Base-by-base conservation (phyloP, 2,888 invertebrate genomes). In the Cryptocephalus primarius region DNA sequence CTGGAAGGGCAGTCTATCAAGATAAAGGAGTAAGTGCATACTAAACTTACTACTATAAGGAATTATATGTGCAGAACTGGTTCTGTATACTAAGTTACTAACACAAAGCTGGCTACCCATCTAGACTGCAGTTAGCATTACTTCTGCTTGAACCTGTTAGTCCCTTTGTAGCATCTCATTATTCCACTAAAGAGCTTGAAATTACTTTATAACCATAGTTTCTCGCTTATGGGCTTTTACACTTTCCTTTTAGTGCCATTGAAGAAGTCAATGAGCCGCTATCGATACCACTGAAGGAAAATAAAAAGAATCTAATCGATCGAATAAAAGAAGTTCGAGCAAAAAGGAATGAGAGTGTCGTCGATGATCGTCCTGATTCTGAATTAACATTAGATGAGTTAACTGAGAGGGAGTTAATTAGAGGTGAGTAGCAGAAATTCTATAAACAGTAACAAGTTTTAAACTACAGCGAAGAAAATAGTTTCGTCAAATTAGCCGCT, bases 1-100 rank as follows among this genome's bases (percentile, higher is more conserved):
- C 70, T 88, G 3, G 88, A 88, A 69, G 83, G 80, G 14, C 80
- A 85, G 60, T 72, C 82, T 42, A 87, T 88, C 40, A 85, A 85
- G 77, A 72, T 88, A 34, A 73, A 83, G 43, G 80, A 81, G 85
- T 85, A 74, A 74, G 79, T 74, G 39, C 31, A 32, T n/a, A 31
- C 32, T 9, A 3, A 13, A 12, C 34, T 41, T 43, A 14, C 0
- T 32, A 32, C 43, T 22, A 22, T 22, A 22, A 22, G 6, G 3
- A 2, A 22, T 6, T 6, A 22, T n/a, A n/a, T n/a, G n/a, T n/a
- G n/a, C n/a, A n/a, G n/a, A n/a, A n/a, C n/a, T n/a, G n/a, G n/a
- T n/a, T n/a, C n/a, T n/a, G n/a, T n/a, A n/a, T n/a, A n/a, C n/a
- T n/a, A n/a, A n/a, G n/a, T n/a, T n/a, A n/a, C n/a, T n/a, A n/a